Evolutionary conservation across 2,888 invertebrate species (phyloP).

Genomic region (Meiosimyza decipiens): DNA sequence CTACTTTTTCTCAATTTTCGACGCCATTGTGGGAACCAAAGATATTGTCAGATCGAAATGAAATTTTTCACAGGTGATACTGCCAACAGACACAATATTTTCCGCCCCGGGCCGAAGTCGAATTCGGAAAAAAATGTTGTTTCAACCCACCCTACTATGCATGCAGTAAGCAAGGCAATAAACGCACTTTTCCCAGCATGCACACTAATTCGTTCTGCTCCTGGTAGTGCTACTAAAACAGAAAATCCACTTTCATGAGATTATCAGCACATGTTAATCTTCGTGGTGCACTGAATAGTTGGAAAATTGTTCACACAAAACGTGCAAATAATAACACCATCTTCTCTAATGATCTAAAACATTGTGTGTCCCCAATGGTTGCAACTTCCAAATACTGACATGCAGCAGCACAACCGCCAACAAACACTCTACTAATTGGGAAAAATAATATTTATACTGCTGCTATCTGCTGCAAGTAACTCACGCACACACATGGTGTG

Average conservation of each 20-base stretch:
- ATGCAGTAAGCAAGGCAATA: neutral
- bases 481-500: slow-evolving; percentile 25
- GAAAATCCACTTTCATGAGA: slow-evolving; percentile 9
- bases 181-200: slow-evolving; percentile 1
- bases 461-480: slow-evolving; percentile 7
- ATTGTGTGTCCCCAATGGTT: slow-evolving; percentile 21
- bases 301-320: slow-evolving; percentile 59
- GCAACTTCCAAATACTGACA: neutral
- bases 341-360: slow-evolving; percentile 60
- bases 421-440: slow-evolving; percentile 42
- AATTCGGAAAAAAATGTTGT: no score
- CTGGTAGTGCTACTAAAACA: slow-evolving; percentile 7
- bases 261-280: slow-evolving; percentile 45
- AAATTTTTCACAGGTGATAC: no score
- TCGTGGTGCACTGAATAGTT: slow-evolving; percentile 16
- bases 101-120: no score
- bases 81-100: no score
- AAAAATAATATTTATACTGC: slow-evolving; percentile 38
- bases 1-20: no score
- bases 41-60: no score
- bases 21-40: no score
- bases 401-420: slow-evolving; percentile 18
- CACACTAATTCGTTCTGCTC: slow-evolving; percentile 12
- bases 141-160: no score
- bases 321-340: slow-evolving; percentile 66